Evolutionary conservation across 2,888 invertebrate species (phyloP).

Genomic region (Autographa pulchrina): DNA sequence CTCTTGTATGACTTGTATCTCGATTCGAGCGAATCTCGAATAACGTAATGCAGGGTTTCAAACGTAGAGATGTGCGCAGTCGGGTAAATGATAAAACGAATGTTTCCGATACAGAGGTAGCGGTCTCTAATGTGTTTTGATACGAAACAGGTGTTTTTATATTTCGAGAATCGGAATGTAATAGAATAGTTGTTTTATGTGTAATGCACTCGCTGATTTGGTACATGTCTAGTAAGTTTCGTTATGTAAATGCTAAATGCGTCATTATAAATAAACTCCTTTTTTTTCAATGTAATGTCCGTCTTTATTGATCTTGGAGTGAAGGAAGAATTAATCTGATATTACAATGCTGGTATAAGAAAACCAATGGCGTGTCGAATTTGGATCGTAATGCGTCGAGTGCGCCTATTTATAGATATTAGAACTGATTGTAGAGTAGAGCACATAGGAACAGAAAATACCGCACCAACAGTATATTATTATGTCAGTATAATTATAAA

Average conservation of each 20-base stretch:
- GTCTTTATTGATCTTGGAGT: not conserved
- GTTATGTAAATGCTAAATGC: constrained; percentile 10
- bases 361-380: not conserved
- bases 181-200: constrained; percentile 34
- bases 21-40: constrained; percentile 34
- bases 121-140: constrained; percentile 57
- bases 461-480: not conserved
- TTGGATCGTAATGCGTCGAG: not conserved
- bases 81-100: constrained; percentile 46
- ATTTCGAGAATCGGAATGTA: constrained; percentile 31
- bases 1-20: constrained; percentile 30
- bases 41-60: constrained; percentile 37
- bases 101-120: constrained; percentile 39
- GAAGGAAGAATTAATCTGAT: not conserved
- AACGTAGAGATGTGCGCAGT: constrained; percentile 27
- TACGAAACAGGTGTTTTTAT: constrained; percentile 53
- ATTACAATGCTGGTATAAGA: not conserved
- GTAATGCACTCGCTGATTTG: constrained; percentile 29
- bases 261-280: constrained; percentile 20
- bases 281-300: constrained; percentile 12
- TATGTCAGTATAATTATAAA: no score
- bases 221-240: constrained; percentile 9
- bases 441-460: not conserved
- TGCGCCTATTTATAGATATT: not conserved
- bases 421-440: not conserved